These are phyloP conservation scores for Delia radicum DNA, from an alignment of 1,140 invertebrate species.

Conservation along the genomic window DNA sequence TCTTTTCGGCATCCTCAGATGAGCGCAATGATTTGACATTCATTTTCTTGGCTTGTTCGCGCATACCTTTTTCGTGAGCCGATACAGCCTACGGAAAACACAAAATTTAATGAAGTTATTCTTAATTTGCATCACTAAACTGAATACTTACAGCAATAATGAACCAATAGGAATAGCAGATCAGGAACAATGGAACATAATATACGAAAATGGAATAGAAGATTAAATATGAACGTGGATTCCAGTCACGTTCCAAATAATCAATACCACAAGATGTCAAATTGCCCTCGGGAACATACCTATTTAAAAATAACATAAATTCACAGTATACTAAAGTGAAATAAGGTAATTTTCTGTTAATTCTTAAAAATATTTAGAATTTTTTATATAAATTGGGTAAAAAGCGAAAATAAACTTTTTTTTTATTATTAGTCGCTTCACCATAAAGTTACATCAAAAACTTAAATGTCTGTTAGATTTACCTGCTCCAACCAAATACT, in stretches of 20 bases:
- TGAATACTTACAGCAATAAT: constrained; percentile 66
- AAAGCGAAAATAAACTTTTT: too few relatives aligned
- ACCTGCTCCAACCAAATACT: constrained; percentile 69
- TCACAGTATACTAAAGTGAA: neutral
- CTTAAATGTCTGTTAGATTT: constrained; percentile 24
- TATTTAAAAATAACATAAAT: constrained; percentile 38
- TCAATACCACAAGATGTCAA: constrained; percentile 85
- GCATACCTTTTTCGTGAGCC: constrained; percentile 78
- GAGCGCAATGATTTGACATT: constrained; percentile 77
- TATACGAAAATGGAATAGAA: constrained; percentile 73
- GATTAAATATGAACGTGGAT: constrained; percentile 69
- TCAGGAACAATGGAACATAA: constrained; percentile 69
- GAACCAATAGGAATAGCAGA: constrained; percentile 77
- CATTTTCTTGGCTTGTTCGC: constrained; percentile 84
- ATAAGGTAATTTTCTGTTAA: neutral
- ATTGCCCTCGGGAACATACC: constrained; percentile 86
- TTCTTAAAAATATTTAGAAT: too few relatives aligned
- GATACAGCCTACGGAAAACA: constrained; percentile 63
- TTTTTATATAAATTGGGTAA: too few relatives aligned
- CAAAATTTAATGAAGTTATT: constrained; percentile 22
- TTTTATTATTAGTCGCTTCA: too few relatives aligned
- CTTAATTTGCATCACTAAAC: neutral
- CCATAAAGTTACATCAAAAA: too few relatives aligned
- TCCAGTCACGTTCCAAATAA: constrained; percentile 69
- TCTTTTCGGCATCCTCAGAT: constrained; percentile 65